Conservation (phyloP, 2,888 invertebrate species). For the Hymenopus coronatus region DNA sequence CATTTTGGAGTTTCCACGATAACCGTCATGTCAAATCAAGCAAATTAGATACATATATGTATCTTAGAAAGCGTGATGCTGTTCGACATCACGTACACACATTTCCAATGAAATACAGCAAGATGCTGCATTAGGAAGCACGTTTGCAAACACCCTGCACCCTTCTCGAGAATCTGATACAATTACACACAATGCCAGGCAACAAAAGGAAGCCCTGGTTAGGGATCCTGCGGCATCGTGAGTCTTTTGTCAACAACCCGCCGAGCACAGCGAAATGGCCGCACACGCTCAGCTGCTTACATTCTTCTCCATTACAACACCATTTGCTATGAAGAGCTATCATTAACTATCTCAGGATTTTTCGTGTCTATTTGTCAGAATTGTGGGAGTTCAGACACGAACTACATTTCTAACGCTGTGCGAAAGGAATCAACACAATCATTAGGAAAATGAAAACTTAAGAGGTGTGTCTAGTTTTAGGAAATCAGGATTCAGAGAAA, state of each 20-base stretch:
- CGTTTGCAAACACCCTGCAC: background rate
- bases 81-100: too few relatives aligned
- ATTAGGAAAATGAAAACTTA: too few relatives aligned
- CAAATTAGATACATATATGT: too few relatives aligned
- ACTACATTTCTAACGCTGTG: too few relatives aligned
- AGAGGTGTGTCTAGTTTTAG: too few relatives aligned
- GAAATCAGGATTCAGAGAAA: too few relatives aligned
- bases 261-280: background rate
- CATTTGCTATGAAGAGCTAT: background rate
- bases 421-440: too few relatives aligned
- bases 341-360: too few relatives aligned
- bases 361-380: too few relatives aligned
- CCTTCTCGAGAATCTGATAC: background rate
- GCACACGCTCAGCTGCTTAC: background rate
- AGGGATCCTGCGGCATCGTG: background rate
- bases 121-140: background rate
- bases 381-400: too few relatives aligned
- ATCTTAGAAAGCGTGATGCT: background rate
- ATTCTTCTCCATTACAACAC: background rate
- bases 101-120: background rate
- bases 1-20: too few relatives aligned
- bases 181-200: background rate
- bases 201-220: conserved; percentile 1
- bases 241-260: background rate
- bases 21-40: too few relatives aligned